Percentiles rank a stretch among this genome's conserved stretches.
Conservation (phyloP, 2,113 vertebrate genomes). For the Oreochromis spilurus region DNA sequence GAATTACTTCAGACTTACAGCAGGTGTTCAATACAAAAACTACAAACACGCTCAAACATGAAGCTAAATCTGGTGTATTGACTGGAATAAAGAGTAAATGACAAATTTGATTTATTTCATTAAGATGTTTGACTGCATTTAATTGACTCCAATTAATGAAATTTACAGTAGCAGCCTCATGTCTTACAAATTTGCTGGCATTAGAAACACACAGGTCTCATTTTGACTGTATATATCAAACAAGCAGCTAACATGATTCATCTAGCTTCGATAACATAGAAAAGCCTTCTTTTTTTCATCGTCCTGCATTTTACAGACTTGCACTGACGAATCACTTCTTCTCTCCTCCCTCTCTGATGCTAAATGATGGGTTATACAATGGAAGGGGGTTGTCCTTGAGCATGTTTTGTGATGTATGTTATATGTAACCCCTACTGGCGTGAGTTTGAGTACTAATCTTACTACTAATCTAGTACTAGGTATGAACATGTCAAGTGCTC, state of each 20-base stretch:
- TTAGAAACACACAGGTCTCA: background rate
- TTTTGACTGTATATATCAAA: background rate
- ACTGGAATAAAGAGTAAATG: background rate
- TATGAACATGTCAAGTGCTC: background rate
- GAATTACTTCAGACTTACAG: background rate
- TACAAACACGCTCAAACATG: background rate
- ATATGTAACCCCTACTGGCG: background rate
- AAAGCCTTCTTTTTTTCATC: background rate
- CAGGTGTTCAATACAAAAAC: background rate
- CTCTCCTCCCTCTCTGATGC: background rate
- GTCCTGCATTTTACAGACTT: background rate
- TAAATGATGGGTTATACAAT: background rate
- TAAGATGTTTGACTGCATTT: background rate
- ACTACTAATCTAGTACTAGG: background rate
- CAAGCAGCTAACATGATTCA: background rate
- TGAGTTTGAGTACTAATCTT: background rate
- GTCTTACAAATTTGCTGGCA: background rate
- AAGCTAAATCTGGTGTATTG: background rate
- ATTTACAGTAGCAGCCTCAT: background rate
- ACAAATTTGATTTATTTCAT: background rate
- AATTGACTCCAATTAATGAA: background rate
- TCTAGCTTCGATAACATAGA: background rate
- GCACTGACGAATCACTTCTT: background rate
- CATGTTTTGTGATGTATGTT: background rate
- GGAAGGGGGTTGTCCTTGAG: background rate